Conservation (phyloP, 2,888 invertebrate genomes). For the Tetanocera ferruginea region DNA sequence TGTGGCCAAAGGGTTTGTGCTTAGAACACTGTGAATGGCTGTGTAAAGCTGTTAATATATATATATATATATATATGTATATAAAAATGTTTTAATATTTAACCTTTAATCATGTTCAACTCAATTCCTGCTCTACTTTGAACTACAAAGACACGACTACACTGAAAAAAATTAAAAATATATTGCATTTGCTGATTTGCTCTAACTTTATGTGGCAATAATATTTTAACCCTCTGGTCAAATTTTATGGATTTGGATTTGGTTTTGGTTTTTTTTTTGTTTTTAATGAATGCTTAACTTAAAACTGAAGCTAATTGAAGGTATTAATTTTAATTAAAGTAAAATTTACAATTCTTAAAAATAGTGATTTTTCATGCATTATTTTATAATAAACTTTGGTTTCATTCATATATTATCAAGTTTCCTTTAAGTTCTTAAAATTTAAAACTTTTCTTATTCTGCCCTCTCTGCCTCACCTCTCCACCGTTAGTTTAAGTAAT, state of each 20-base stretch:
- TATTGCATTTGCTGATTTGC: background rate
- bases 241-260: background rate
- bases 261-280: background rate
- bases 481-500: constrained; percentile 16
- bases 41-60: too few relatives aligned
- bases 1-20: too few relatives aligned
- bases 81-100: background rate
- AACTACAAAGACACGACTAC: too few relatives aligned
- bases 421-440: constrained; percentile 40
- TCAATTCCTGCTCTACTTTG: constrained; percentile 35
- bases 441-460: constrained; percentile 32
- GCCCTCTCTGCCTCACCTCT: background rate
- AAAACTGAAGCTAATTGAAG: constrained; percentile 7
- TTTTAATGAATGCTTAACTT: constrained; percentile 10
- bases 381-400: constrained; percentile 42
- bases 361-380: constrained; percentile 37
- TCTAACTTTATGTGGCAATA: background rate
- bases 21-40: too few relatives aligned
- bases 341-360: constrained; percentile 39
- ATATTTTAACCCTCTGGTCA: background rate
- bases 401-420: constrained; percentile 45
- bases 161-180: too few relatives aligned
- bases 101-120: constrained; percentile 13
- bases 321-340: constrained; percentile 35
- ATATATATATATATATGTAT: background rate